Evolutionary conservation across 1,140 invertebrate genomes (phyloP).

Genomic region (Semibalanus balanoides): DNA sequence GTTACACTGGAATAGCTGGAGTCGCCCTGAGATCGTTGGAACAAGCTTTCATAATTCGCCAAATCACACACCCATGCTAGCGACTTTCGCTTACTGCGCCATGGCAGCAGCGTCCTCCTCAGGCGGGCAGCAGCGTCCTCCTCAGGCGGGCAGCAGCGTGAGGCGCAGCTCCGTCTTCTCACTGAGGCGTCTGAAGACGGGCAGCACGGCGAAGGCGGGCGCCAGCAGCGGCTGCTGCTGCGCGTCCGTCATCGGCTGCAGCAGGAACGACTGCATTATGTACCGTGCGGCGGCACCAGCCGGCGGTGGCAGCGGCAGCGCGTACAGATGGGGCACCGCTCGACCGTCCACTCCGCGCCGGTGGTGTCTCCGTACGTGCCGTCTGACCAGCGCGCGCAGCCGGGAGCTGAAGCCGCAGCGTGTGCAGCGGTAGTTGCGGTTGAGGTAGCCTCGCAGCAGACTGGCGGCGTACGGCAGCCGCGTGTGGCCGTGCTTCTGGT

Average conservation of each 20-base stretch:
- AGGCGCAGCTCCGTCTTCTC: not conserved
- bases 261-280: constrained; percentile 72
- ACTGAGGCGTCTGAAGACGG: not conserved
- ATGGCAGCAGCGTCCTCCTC: no score
- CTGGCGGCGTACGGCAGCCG: constrained; percentile 13
- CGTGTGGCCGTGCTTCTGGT: constrained; percentile 26
- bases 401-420: constrained; percentile 48
- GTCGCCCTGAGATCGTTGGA: constrained; percentile 3
- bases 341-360: constrained; percentile 5
- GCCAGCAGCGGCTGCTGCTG: not conserved
- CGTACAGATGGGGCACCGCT: constrained; percentile 23
- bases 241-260: constrained; percentile 35
- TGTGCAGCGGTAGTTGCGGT: constrained; percentile 39
- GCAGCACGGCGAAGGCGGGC: not conserved
- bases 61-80: not conserved
- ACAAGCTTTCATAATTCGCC: not conserved
- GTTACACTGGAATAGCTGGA: not conserved
- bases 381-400: constrained; percentile 44
- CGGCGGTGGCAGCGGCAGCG: constrained; percentile 28
- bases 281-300: constrained; percentile 28
- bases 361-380: constrained; percentile 41
- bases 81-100: no score
- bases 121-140: not conserved
- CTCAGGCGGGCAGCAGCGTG: not conserved
- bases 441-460: constrained; percentile 13